Conservation (phyloP, 2,888 invertebrate genomes). For the Autographa pulchrina region DNA sequence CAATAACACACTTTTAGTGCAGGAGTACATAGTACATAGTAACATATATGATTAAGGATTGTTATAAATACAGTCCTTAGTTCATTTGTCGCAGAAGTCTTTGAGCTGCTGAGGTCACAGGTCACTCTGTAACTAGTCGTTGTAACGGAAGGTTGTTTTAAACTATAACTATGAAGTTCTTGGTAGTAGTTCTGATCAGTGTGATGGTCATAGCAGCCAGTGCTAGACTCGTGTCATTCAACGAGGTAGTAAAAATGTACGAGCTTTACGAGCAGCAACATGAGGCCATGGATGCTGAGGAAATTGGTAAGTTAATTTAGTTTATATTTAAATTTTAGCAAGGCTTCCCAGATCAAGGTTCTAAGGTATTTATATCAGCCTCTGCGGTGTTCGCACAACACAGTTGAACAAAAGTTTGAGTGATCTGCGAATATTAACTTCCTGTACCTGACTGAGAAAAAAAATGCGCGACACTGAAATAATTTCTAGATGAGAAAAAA, state of each 20-base stretch:
- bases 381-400: not conserved
- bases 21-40: not conserved
- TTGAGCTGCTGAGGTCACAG: not conserved
- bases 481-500: too few relatives aligned
- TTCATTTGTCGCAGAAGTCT: not conserved
- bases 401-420: too few relatives aligned
- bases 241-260: slow-evolving; percentile 19
- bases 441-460: too few relatives aligned
- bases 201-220: slow-evolving; percentile 20
- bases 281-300: too few relatives aligned
- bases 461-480: too few relatives aligned
- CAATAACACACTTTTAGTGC: not conserved
- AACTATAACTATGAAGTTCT: slow-evolving; percentile 40
- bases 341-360: not conserved
- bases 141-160: not conserved
- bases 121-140: not conserved
- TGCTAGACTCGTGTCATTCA: slow-evolving; percentile 2
- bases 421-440: too few relatives aligned
- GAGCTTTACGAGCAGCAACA: slow-evolving; percentile 21
- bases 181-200: slow-evolving; percentile 14
- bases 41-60: not conserved
- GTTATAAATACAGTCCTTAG: not conserved
- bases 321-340: not conserved
- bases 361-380: not conserved
- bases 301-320: slow-evolving; percentile 19